Evolutionary conservation across 2,113 vertebrate species (phyloP), one percentile per base, ranked within the genome.

Genomic region (Lasiurus cinereus): DNA sequence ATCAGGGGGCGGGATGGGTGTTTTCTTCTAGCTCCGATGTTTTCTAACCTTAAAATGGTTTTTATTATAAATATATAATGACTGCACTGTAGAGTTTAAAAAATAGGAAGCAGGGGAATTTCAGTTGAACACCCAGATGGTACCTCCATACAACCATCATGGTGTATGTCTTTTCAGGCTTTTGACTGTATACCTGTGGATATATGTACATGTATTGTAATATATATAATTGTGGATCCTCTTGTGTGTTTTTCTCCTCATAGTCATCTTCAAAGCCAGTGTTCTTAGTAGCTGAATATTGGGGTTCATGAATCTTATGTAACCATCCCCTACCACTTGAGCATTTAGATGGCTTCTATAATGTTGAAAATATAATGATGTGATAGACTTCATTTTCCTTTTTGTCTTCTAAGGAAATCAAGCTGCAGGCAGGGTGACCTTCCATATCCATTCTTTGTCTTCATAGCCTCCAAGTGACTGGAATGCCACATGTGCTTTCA

Each of bases 201-300:
- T 83, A 27, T 69, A 24, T 85, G 39, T 54, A 7, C 52, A 48
- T 79, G 29, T n/a, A 66, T 24, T 94, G 16, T 52, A 39, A 14
- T 70, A 24, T 24, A 69, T 56, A 19, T 78, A 27, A 27, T 64
- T 72, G 5, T 46, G 36, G 22, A n/a, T 83, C 43, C 21, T 78
- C 16, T 5, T 67, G 5, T 36, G 62, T 80, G 33, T 70, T 79
- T 84, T 43, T 31, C 14, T 69, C n/a, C 15, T 76, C 36, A 48
- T 83, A 85, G 39, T 91, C 29, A 67, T 93, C 46, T 96, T 76
- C 46, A 77, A 91, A 94, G 59, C 78, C 66, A 33, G 33, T 56
- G 19, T 29, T 94, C 94, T 85, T 54, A 72, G 50, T 88, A 85
- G 79, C 27, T 69, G 64, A 83, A 33, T 78, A 43, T 84, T 74